Evolutionary conservation across 2,113 vertebrate species (phyloP).

Genomic region (Spheniscus mendiculus): DNA sequence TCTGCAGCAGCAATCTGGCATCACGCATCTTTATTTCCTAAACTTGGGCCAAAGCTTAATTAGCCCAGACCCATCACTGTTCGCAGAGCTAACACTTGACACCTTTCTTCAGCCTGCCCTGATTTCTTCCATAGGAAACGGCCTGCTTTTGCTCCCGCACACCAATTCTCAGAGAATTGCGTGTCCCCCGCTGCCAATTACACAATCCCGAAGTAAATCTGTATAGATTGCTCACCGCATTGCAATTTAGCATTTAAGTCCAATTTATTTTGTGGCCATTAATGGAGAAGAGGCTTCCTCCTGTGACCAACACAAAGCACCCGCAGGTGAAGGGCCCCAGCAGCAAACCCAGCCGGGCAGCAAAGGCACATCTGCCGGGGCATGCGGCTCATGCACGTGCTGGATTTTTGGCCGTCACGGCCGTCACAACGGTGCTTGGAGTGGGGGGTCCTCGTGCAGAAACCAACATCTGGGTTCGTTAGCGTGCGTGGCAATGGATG

Average conservation of each 20-base stretch:
- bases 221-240: not conserved
- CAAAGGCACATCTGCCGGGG: not conserved
- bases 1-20: not conserved
- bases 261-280: constrained; percentile 12
- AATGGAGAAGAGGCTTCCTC: not conserved
- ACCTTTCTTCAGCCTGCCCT: not conserved
- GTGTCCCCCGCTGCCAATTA: not conserved
- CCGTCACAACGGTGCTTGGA: accelerated
- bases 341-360: not conserved
- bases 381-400: accelerated
- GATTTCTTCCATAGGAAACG: not conserved
- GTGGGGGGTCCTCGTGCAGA: too few species aligned
- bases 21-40: not conserved
- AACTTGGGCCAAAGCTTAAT: not conserved
- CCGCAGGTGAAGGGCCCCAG: not conserved
- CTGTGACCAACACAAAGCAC: not conserved
- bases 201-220: not conserved
- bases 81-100: not conserved
- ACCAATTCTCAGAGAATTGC: not conserved
- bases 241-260: constrained; percentile 3
- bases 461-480: accelerated
- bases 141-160: not conserved
- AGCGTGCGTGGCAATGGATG: accelerated
- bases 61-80: not conserved
- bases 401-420: not conserved